Percentiles rank a stretch among this genome's conserved stretches.
These are phyloP conservation scores for Thalassaphorura encarpata DNA, from an alignment of 1,140 invertebrate species.

Conservation along the genomic window DNA sequence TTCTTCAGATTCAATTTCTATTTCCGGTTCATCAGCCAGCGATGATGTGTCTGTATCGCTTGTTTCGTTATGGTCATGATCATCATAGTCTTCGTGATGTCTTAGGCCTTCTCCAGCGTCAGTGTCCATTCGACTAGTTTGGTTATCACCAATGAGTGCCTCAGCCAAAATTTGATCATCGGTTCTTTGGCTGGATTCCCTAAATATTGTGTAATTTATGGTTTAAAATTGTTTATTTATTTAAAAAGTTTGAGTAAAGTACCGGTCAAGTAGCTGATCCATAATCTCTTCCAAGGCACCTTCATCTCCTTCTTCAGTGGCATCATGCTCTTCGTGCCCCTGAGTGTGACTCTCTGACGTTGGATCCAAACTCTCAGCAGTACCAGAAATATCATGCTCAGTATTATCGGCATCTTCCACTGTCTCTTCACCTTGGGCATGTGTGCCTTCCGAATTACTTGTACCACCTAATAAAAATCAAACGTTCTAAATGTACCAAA, in stretches of 20 bases:
- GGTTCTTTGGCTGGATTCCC: conserved; percentile 11
- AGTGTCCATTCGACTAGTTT: conserved; percentile 28
- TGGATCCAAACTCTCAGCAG: conserved; percentile 48
- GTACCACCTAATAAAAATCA: conserved; percentile 37
- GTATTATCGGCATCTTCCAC: conserved; percentile 57
- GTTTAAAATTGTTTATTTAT: neutral
- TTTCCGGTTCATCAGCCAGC: conserved; percentile 7
- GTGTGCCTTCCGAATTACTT: conserved; percentile 46
- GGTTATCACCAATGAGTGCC: conserved; percentile 36
- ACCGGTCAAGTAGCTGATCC: conserved; percentile 54
- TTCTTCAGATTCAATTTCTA: no score
- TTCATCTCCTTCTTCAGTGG: conserved; percentile 37
- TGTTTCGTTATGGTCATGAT: conserved; percentile 35
- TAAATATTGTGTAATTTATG: neutral
- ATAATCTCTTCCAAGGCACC: conserved; percentile 54
- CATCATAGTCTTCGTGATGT: conserved; percentile 9
- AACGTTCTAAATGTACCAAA: no score
- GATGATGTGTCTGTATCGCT: conserved; percentile 34
- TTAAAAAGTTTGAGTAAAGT: conserved; percentile 3
- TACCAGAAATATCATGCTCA: conserved; percentile 52
- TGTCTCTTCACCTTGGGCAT: conserved; percentile 52
- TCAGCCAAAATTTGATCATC: conserved; percentile 37
- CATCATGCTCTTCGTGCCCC: conserved; percentile 42
- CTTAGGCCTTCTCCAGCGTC: conserved; percentile 19
- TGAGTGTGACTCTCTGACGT: conserved; percentile 43